Evolutionary conservation across 2,888 invertebrate species (phyloP).

Genomic region (Thecocarcelia acutangulata): DNA sequence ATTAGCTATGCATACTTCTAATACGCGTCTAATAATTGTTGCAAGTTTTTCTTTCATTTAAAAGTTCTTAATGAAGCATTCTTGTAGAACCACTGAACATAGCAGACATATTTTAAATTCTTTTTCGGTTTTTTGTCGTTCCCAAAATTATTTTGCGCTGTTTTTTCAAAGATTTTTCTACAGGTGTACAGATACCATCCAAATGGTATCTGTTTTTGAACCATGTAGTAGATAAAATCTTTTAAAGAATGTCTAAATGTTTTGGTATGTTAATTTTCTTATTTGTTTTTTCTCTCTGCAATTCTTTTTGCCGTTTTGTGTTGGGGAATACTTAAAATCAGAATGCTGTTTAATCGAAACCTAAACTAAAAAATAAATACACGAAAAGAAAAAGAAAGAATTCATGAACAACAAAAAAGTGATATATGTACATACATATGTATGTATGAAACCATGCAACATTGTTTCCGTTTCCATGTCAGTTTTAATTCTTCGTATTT

Average conservation of each 20-base stretch:
- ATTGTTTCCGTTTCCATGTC: conserved; percentile 63
- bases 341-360: conserved; percentile 52
- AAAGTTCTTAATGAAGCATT: too few relatives aligned
- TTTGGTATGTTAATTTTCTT: conserved; percentile 58
- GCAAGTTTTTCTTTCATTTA: too few relatives aligned
- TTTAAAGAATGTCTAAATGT: conserved; percentile 55
- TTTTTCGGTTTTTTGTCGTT: not conserved
- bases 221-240: conserved; percentile 47
- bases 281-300: conserved; percentile 26
- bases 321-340: conserved; percentile 28
- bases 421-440: conserved; percentile 40
- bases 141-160: not conserved
- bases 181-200: conserved; percentile 22
- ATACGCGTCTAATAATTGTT: too few relatives aligned
- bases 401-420: conserved; percentile 13
- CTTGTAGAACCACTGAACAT: too few relatives aligned
- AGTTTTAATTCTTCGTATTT: conserved; percentile 51
- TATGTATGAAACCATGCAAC: conserved; percentile 55
- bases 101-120: too few relatives aligned
- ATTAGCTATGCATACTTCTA: too few relatives aligned
- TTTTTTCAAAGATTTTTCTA: conserved; percentile 14
- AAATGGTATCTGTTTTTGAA: conserved; percentile 48
- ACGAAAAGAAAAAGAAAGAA: not conserved
- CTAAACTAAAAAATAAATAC: conserved; percentile 20
- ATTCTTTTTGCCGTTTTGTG: conserved; percentile 13